phyloP scores from a whole-genome alignment of 2,888 invertebrate species.

The Buathra laborator region DNA sequence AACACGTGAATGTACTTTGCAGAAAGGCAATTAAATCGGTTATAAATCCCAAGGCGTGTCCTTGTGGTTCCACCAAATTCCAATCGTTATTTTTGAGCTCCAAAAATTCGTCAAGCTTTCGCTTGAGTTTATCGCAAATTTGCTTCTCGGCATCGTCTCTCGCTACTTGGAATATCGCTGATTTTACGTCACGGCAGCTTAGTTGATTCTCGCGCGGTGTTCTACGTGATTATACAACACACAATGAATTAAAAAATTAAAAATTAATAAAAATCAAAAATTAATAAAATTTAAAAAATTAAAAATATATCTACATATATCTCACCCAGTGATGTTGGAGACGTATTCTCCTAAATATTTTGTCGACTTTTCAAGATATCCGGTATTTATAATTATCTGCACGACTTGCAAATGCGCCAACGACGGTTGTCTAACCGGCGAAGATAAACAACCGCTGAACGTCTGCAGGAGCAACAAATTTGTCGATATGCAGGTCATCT shows the following conservation, averaged over 20 bases:
- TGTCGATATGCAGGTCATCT: constrained; percentile 95
- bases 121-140: constrained; percentile 96
- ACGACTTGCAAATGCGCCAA: constrained; percentile 93
- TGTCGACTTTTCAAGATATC: constrained; percentile 98
- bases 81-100: too few relatives aligned
- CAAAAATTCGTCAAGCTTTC: constrained; percentile 98
- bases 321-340: constrained; percentile 94
- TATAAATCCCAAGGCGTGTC: too few relatives aligned
- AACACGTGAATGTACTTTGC: too few relatives aligned
- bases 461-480: constrained; percentile 95
- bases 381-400: constrained; percentile 99
- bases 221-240: constrained; percentile 68
- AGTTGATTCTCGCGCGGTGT: constrained; percentile 84
- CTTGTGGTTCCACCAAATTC: too few relatives aligned
- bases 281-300: too few relatives aligned
- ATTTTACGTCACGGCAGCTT: constrained; percentile 86
- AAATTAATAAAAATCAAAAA: too few relatives aligned
- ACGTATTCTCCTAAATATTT: constrained; percentile 98
- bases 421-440: constrained; percentile 94
- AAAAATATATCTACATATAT: constrained; percentile 20
- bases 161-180: constrained; percentile 95
- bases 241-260: too few relatives aligned
- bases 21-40: too few relatives aligned
- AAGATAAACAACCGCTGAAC: constrained; percentile 97
- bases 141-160: constrained; percentile 98